Percentiles rank a stretch among this genome's conserved stretches.
phyloP scores from a whole-genome alignment of 2,797 vertebrate species.

The Oreortyx pictus region DNA sequence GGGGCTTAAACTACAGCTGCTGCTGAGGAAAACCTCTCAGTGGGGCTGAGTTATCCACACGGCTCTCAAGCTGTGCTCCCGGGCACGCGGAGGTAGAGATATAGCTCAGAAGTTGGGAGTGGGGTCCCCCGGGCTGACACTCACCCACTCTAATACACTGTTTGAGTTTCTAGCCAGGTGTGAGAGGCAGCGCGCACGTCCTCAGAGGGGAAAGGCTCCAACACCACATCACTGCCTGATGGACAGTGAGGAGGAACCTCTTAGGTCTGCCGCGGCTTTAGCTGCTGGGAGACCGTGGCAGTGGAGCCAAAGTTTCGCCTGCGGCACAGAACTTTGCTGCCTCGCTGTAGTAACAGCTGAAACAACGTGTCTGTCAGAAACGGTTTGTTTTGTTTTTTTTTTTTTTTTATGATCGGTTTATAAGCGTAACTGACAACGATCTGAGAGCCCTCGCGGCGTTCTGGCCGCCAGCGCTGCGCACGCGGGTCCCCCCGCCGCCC shows the following conservation, averaged over 20 bases:
- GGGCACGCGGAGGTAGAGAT: background rate
- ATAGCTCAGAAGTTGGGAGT: background rate
- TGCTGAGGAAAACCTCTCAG: background rate
- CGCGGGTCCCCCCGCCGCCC: too few species aligned
- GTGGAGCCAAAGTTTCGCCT: background rate
- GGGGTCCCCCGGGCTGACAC: fast-evolving
- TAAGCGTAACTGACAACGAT: background rate
- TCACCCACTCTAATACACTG: too few species aligned
- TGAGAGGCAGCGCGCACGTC: background rate
- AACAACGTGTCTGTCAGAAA: background rate
- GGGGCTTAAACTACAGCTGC: background rate
- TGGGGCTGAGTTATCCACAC: fast-evolving
- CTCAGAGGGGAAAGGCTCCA: background rate
- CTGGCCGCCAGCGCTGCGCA: background rate
- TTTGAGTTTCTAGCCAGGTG: background rate
- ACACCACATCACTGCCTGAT: background rate
- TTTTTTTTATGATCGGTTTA: background rate
- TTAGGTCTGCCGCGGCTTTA: background rate
- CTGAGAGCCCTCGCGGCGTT: too few species aligned
- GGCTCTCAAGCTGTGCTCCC: background rate
- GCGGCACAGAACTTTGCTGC: background rate
- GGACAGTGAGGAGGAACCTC: background rate
- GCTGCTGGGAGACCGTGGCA: background rate
- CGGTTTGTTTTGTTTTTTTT: too few species aligned
- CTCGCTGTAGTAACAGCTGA: background rate